Evolutionary conservation across 2,113 vertebrate species (phyloP).

Genomic region (Hippocampus mohnikei): DNA sequence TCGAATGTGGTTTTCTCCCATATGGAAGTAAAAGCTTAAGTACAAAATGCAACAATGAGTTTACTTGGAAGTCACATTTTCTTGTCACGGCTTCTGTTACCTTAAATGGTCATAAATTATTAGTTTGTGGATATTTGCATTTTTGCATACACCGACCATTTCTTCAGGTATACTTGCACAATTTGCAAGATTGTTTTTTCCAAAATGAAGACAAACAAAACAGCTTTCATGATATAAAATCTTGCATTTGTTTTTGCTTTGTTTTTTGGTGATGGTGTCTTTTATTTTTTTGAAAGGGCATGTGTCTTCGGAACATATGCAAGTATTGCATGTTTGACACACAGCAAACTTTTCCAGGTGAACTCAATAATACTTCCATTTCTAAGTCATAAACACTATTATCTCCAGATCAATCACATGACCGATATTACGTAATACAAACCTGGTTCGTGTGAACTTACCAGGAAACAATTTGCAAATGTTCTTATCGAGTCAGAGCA

Average conservation of each 20-base stretch:
- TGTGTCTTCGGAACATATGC: not conserved
- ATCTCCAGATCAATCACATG: conserved; percentile 15
- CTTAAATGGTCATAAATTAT: not conserved
- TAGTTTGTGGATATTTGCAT: not conserved
- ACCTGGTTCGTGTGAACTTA: not conserved
- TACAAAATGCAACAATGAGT: not conserved
- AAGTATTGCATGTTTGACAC: not conserved
- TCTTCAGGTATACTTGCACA: not conserved
- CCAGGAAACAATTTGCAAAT: not conserved
- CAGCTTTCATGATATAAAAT: not conserved
- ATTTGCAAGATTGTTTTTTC: not conserved
- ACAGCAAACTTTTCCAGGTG: not conserved
- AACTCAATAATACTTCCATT: not conserved
- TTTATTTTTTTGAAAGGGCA: not conserved
- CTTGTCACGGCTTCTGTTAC: not conserved
- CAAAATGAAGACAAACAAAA: not conserved
- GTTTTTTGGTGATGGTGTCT: not conserved
- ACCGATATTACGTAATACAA: conserved; percentile 19
- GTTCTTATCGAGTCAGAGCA: not conserved
- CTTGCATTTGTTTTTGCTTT: not conserved
- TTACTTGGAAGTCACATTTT: not conserved
- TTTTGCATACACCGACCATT: not conserved
- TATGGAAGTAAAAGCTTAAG: not conserved
- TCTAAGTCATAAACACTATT: too few relatives aligned
- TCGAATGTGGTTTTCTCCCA: not conserved